Conservation (phyloP, 2,888 invertebrate species). For the Habroteleia sp. region DNA sequence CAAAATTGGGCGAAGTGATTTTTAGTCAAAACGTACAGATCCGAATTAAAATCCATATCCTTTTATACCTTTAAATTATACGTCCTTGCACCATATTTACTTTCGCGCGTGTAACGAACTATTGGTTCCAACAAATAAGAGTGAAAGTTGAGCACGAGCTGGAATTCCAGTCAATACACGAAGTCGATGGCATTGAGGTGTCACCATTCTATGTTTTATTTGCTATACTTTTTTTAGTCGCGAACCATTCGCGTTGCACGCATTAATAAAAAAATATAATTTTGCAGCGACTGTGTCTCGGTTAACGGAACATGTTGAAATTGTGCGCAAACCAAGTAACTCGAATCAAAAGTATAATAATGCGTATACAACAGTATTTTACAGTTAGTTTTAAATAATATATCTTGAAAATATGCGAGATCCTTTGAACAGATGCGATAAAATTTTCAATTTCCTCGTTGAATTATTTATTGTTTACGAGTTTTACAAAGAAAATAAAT, state of each 20-base stretch:
- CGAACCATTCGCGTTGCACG: constrained; percentile 28
- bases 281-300: constrained; percentile 26
- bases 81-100: constrained; percentile 70
- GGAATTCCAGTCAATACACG: constrained; percentile 70
- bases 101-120: constrained; percentile 65
- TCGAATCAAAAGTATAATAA: constrained; percentile 14
- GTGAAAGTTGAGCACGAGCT: constrained; percentile 75
- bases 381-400: constrained; percentile 20
- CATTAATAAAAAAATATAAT: constrained; percentile 28
- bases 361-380: neutral
- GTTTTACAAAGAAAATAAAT: too few relatives aligned
- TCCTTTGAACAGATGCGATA: too few relatives aligned
- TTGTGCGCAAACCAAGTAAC: neutral
- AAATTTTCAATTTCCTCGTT: too few relatives aligned
- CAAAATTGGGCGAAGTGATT: too few relatives aligned
- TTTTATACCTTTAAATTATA: constrained; percentile 64
- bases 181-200: constrained; percentile 71
- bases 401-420: constrained; percentile 1
- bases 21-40: too few relatives aligned
- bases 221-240: constrained; percentile 38
- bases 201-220: constrained; percentile 65
- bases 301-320: constrained; percentile 50
- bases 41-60: too few relatives aligned
- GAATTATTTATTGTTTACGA: too few relatives aligned
- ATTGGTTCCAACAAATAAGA: constrained; percentile 69